Evolutionary conservation across 2,888 invertebrate genomes (phyloP).

Genomic region (Eulithis testata): DNA sequence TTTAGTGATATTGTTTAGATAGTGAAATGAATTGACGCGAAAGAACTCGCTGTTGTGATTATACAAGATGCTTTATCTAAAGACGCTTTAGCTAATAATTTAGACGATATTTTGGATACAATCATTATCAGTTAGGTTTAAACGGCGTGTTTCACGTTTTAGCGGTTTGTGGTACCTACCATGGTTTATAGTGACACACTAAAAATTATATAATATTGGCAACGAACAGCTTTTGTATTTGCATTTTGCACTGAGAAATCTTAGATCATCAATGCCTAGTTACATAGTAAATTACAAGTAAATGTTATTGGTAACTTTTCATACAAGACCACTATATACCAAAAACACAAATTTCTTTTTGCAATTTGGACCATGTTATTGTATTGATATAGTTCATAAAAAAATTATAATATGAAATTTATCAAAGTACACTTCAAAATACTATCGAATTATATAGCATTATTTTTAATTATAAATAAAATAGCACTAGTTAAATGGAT

Average conservation of each 20-base stretch:
- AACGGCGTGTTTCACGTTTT: slow-evolving; percentile 44
- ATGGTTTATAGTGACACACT: slow-evolving; percentile 68
- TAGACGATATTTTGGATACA: slow-evolving; percentile 77
- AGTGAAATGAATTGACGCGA: slow-evolving; percentile 67
- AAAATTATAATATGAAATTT: slow-evolving; percentile 5
- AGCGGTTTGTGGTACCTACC: slow-evolving; percentile 70
- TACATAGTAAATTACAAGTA: too few species aligned
- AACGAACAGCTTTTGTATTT: slow-evolving; percentile 29
- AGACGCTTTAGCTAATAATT: slow-evolving; percentile 80
- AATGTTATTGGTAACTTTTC: too few species aligned
- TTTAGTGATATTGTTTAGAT: slow-evolving; percentile 80
- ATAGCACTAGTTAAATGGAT: slow-evolving; percentile 7
- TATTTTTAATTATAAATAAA: background rate
- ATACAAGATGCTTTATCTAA: slow-evolving; percentile 81
- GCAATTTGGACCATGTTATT: too few species aligned
- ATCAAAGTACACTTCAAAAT: background rate
- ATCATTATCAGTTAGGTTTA: slow-evolving; percentile 61
- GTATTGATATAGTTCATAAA: slow-evolving; percentile 1
- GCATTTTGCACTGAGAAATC: slow-evolving; percentile 9
- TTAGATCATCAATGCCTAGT: background rate
- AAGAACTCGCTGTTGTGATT: slow-evolving; percentile 79
- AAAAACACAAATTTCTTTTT: too few species aligned
- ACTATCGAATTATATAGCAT: slow-evolving; percentile 7
- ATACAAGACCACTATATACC: too few species aligned
- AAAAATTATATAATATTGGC: slow-evolving; percentile 45